Conservation (phyloP, 1,140 invertebrate species). For the Halictus rubicundus region DNA sequence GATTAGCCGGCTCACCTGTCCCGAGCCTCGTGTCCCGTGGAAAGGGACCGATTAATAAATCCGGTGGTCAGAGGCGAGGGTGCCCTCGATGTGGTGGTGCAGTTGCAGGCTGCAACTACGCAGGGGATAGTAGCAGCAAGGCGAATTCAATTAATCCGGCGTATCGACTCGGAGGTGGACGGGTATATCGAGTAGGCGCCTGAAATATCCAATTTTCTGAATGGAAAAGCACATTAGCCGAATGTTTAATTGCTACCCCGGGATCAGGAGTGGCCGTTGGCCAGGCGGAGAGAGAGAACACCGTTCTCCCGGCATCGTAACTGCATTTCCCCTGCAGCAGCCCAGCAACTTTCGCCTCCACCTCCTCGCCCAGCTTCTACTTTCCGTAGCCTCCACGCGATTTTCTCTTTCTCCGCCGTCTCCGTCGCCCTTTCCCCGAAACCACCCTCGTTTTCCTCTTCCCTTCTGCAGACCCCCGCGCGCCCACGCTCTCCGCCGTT, state of each 20-base stretch:
- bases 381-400: conserved; percentile 36
- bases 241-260: conserved; percentile 77
- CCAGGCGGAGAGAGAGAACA: conserved; percentile 10
- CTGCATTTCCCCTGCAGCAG: conserved; percentile 62
- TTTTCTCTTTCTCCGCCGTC: conserved; percentile 36
- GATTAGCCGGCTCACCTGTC: conserved; percentile 16
- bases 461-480: no score
- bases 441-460: background rate
- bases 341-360: conserved; percentile 50
- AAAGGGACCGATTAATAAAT: conserved; percentile 71
- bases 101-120: background rate
- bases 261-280: conserved; percentile 68
- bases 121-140: conserved; percentile 12
- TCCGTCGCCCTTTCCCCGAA: conserved; percentile 35
- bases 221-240: conserved; percentile 78
- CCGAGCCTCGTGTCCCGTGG: background rate
- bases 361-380: conserved; percentile 38
- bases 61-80: conserved; percentile 50
- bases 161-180: conserved; percentile 65
- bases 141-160: conserved; percentile 74
- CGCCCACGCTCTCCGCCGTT: background rate
- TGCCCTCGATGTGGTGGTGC: conserved; percentile 37
- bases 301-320: conserved; percentile 30
- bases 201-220: conserved; percentile 79
- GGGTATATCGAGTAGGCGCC: conserved; percentile 49